Evolutionary conservation across 37 sponge, comb jelly and placozoan genomes (phyloP).

Genomic region (Aplysina aerophoba): DNA sequence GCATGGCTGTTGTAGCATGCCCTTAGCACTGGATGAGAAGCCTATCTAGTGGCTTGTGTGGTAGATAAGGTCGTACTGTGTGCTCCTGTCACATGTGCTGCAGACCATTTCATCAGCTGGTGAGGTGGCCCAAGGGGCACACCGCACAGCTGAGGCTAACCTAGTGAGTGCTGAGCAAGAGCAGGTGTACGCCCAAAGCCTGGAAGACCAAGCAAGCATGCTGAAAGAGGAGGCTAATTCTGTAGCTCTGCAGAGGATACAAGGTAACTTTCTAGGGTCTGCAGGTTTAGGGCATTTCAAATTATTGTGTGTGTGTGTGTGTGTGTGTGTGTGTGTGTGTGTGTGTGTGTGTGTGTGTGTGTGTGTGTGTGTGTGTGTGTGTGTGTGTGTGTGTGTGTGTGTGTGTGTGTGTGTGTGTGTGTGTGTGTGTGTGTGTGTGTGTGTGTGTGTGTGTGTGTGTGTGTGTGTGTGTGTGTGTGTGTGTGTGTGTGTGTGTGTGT

Average conservation of each 20-base stretch:
- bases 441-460: constrained; percentile 21
- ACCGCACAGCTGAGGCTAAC: background rate
- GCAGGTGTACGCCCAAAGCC: background rate
- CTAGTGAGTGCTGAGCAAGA: background rate
- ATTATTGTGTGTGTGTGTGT: background rate
- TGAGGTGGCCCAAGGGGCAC: background rate
- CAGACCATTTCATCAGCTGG: background rate
- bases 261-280: background rate
- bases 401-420: background rate
- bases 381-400: constrained; percentile 23
- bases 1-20: no score
- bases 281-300: background rate
- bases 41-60: no score
- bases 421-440: constrained; percentile 30
- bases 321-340: background rate
- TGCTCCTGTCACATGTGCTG: background rate
- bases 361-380: background rate
- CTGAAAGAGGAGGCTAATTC: background rate
- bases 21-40: no score
- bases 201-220: background rate
- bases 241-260: constrained; percentile 1
- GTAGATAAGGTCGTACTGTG: no score
- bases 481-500: background rate
- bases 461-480: constrained; percentile 27
- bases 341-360: no score